A percentile compares a stretch with the other conserved stretches of the same genome.
Evolutionary conservation across 1,140 invertebrate species (phyloP).

Genomic region (Proales similis): DNA sequence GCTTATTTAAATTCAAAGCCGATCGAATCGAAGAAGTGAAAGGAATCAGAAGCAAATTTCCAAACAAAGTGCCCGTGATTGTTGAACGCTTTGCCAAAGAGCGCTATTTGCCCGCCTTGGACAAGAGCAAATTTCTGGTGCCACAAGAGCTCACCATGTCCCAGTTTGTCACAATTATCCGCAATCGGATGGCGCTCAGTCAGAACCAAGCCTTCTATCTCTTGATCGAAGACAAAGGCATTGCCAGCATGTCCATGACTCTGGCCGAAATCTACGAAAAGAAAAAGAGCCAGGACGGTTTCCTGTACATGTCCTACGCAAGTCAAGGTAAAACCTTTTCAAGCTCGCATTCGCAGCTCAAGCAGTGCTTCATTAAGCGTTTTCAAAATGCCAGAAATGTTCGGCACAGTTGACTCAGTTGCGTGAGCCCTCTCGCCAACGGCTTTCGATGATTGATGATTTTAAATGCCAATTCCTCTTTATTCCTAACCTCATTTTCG

Average conservation of each 20-base stretch:
- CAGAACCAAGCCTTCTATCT: constrained; percentile 66
- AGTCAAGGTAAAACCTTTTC: constrained; percentile 59
- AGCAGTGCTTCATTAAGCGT: too few species aligned
- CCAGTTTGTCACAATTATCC: constrained; percentile 61
- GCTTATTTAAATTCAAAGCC: constrained; percentile 45
- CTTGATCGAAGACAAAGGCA: constrained; percentile 70
- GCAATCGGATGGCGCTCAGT: constrained; percentile 46
- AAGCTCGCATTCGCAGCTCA: too few species aligned
- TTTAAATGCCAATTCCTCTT: too few species aligned
- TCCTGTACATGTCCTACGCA: constrained; percentile 75
- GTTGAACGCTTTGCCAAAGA: constrained; percentile 60
- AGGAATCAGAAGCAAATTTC: constrained; percentile 53
- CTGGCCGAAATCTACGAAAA: constrained; percentile 69
- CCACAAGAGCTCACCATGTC: constrained; percentile 62
- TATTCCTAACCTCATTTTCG: too few species aligned
- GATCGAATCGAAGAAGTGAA: constrained; percentile 54
- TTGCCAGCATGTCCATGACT: constrained; percentile 69
- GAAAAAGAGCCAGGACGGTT: constrained; percentile 69
- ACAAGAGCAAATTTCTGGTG: constrained; percentile 63
- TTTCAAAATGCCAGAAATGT: too few species aligned
- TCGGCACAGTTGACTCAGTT: too few species aligned
- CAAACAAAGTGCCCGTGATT: constrained; percentile 57
- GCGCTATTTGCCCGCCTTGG: constrained; percentile 59
- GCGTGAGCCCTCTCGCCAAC: too few species aligned
- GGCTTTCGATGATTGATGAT: too few species aligned